Percentiles rank a stretch among this genome's conserved stretches.
These are phyloP conservation scores for Zaprionus obscuricornis DNA, from an alignment of 2,888 invertebrate species.

Conservation along the genomic window DNA sequence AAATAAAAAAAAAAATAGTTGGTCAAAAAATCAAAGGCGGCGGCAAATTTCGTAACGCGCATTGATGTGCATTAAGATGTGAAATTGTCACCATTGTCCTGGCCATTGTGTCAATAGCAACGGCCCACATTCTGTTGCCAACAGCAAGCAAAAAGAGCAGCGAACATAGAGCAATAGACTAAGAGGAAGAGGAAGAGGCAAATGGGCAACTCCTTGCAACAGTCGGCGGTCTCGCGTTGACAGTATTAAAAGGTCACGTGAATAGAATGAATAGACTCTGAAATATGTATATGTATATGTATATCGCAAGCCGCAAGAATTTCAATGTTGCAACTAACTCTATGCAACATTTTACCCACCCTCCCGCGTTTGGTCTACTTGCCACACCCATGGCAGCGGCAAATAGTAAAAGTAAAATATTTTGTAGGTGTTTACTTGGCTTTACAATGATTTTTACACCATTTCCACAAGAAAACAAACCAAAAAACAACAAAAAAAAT, in stretches of 20 bases:
- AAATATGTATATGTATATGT: background rate
- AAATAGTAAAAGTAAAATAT: background rate
- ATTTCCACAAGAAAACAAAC: background rate
- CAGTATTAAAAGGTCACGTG: constrained; percentile 65
- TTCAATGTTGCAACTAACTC: constrained; percentile 16
- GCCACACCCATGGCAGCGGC: constrained; percentile 57
- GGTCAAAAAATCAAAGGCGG: constrained; percentile 60
- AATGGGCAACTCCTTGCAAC: constrained; percentile 19
- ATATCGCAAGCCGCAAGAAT: constrained; percentile 2
- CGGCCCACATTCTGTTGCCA: constrained; percentile 49
- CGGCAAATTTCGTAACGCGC: constrained; percentile 61
- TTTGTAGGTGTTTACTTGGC: constrained; percentile 50
- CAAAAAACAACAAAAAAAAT: no score
- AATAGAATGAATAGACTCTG: constrained; percentile 10
- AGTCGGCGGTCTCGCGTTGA: constrained; percentile 64
- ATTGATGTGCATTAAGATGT: constrained; percentile 80
- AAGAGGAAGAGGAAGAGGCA: constrained; percentile 7
- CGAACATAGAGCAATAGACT: background rate
- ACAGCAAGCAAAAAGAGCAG: constrained; percentile 57
- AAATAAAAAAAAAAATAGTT: constrained; percentile 17
- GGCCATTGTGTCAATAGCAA: constrained; percentile 49
- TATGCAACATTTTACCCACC: no score
- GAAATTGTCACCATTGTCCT: constrained; percentile 79
- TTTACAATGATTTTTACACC: constrained; percentile 17
- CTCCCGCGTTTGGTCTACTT: constrained; percentile 38